These are phyloP conservation scores for Drosophila nigricruria DNA, from an alignment of 2,888 invertebrate species.

Conservation along the genomic window DNA sequence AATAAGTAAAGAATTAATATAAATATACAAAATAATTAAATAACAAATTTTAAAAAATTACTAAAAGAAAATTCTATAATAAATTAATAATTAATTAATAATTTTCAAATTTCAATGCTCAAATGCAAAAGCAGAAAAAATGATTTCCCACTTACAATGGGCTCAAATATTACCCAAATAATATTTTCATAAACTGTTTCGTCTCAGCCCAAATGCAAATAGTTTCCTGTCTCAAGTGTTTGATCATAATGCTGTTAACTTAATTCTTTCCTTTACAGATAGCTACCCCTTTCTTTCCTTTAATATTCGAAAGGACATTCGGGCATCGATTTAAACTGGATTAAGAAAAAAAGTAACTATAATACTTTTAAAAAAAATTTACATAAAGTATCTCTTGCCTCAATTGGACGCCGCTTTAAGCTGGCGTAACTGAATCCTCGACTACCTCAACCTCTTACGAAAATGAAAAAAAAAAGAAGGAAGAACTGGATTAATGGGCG, in stretches of 20 bases:
- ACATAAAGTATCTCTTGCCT: conserved; percentile 66
- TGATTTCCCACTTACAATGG: too few relatives aligned
- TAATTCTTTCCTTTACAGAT: background rate
- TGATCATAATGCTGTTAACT: conserved; percentile 1
- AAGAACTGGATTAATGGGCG: conserved; percentile 73
- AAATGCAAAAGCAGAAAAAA: too few relatives aligned
- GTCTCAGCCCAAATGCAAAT: conserved; percentile 10
- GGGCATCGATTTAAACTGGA: conserved; percentile 71
- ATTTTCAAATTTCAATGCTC: too few relatives aligned
- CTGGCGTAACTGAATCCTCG: conserved; percentile 69
- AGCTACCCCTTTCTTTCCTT: conserved; percentile 3
- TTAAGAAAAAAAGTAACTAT: conserved; percentile 59
- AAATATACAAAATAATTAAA: too few relatives aligned
- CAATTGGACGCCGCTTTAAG: conserved; percentile 55
- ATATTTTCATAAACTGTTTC: background rate
- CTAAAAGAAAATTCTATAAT: too few relatives aligned
- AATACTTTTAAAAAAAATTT: conserved; percentile 64
- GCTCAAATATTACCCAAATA: background rate
- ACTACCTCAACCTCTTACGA: conserved; percentile 33
- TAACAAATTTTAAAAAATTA: too few relatives aligned
- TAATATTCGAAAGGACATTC: conserved; percentile 28
- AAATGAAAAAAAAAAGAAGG: conserved; percentile 7
- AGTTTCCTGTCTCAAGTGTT: conserved; percentile 19
- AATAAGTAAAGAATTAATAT: background rate
- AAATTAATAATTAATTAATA: too few relatives aligned